phyloP scores from a whole-genome alignment of 2,888 invertebrate genomes.

The Habrosyne pyritoides region DNA sequence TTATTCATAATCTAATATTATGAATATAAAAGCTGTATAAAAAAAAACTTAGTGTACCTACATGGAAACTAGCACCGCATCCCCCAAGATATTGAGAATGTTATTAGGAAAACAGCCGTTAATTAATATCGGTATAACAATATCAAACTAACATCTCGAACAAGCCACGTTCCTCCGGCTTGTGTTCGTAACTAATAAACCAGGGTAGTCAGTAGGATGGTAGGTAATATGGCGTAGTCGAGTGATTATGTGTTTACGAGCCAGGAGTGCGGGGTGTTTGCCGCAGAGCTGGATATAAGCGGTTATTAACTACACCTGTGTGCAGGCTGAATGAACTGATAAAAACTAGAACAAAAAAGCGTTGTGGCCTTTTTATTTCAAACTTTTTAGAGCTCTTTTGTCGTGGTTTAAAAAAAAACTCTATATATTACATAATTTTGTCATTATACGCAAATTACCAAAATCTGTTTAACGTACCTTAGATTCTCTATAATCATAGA shows the following conservation, averaged over 20 bases:
- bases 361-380: too few relatives aligned
- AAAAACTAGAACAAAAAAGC: neutral
- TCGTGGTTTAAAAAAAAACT: too few relatives aligned
- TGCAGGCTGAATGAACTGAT: constrained; percentile 12
- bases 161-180: neutral
- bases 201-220: neutral
- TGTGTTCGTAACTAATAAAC: constrained; percentile 2
- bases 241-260: constrained; percentile 27
- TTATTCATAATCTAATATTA: too few relatives aligned
- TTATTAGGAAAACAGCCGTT: neutral
- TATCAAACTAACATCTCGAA: neutral
- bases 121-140: neutral
- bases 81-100: neutral
- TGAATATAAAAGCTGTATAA: neutral
- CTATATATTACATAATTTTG: too few relatives aligned
- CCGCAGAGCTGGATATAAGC: constrained; percentile 15
- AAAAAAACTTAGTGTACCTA: neutral
- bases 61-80: neutral
- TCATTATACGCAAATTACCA: too few relatives aligned
- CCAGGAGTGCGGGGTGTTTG: constrained; percentile 14
- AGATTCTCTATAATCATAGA: too few relatives aligned
- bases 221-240: constrained; percentile 2
- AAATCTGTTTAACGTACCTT: too few relatives aligned
- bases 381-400: too few relatives aligned
- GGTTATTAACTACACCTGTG: constrained; percentile 18